Evolutionary conservation across 2,888 invertebrate genomes (phyloP).

Genomic region (Abrostola tripartita): DNA sequence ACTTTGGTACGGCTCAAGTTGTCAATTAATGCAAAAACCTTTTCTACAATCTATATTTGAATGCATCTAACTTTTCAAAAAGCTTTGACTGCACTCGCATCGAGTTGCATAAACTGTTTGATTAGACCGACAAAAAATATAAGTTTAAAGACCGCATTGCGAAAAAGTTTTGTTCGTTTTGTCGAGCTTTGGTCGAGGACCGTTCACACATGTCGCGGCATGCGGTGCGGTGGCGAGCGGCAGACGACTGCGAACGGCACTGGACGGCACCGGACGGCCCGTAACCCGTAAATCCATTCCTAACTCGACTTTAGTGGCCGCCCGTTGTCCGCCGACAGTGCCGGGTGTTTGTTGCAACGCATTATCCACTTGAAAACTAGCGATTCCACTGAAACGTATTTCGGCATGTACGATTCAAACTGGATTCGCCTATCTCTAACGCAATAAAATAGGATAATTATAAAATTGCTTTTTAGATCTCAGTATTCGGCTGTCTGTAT

Average conservation of each 20-base stretch:
- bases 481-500: constrained; percentile 15
- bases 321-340: constrained; percentile 60
- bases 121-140: constrained; percentile 71
- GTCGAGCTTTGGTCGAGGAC: constrained; percentile 64
- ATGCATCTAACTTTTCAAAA: constrained; percentile 47
- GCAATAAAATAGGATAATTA: constrained; percentile 23
- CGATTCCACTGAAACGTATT: constrained; percentile 49
- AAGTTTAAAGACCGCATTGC: constrained; percentile 83
- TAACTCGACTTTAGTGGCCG: constrained; percentile 79
- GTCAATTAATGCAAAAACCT: constrained; percentile 7
- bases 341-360: constrained; percentile 71
- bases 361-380: constrained; percentile 66
- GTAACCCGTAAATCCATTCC: constrained; percentile 81
- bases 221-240: constrained; percentile 57
- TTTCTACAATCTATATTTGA: constrained; percentile 48
- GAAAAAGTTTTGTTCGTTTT: constrained; percentile 82
- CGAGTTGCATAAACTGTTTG: constrained; percentile 63
- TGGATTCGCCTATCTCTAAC: constrained; percentile 30
- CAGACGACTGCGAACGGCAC: constrained; percentile 39
- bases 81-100: constrained; percentile 46
- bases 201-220: constrained; percentile 80
- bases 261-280: constrained; percentile 50
- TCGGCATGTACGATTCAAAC: constrained; percentile 31
- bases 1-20: background rate
- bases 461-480: constrained; percentile 5